Evolutionary conservation across 2,888 invertebrate genomes (phyloP).

Genomic region (Nomada lathburiana): DNA sequence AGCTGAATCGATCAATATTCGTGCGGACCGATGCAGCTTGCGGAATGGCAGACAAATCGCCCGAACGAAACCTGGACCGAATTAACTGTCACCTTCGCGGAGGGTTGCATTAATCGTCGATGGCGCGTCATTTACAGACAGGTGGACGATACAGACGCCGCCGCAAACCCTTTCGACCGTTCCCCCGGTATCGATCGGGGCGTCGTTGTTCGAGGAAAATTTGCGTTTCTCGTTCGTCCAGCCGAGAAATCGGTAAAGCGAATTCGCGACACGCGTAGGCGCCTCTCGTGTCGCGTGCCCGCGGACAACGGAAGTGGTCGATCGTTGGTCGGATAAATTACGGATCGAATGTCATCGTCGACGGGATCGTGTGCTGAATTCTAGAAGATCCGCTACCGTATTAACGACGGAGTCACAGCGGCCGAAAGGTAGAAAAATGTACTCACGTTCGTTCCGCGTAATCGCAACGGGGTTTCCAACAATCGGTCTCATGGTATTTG

Average conservation of each 20-base stretch:
- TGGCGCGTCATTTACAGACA: not conserved
- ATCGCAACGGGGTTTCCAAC: not conserved
- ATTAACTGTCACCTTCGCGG: not conserved
- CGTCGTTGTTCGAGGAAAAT: constrained; percentile 19
- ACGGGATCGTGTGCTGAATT: constrained; percentile 30
- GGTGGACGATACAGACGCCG: no score
- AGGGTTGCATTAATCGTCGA: constrained; percentile 8
- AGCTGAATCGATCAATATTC: not conserved
- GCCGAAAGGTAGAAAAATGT: not conserved
- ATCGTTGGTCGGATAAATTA: constrained; percentile 66
- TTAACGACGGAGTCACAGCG: not conserved
- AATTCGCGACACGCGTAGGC: constrained; percentile 47
- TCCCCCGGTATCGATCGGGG: not conserved
- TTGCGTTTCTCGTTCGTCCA: constrained; percentile 25
- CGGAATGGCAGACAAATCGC: not conserved
- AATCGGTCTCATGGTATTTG: not conserved
- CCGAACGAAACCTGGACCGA: not conserved
- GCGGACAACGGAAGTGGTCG: constrained; percentile 73
- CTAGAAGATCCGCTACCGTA: constrained; percentile 20
- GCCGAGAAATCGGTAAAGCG: constrained; percentile 2
- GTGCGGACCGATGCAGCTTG: no score
- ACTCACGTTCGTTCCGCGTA: not conserved
- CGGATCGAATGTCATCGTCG: constrained; percentile 60
- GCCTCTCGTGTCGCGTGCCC: constrained; percentile 63
- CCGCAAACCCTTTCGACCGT: not conserved